Evolutionary conservation across 1,140 invertebrate genomes (phyloP), one percentile per base, ranked within the genome.

Genomic region (Trachymyrmex septentrionalis): DNA sequence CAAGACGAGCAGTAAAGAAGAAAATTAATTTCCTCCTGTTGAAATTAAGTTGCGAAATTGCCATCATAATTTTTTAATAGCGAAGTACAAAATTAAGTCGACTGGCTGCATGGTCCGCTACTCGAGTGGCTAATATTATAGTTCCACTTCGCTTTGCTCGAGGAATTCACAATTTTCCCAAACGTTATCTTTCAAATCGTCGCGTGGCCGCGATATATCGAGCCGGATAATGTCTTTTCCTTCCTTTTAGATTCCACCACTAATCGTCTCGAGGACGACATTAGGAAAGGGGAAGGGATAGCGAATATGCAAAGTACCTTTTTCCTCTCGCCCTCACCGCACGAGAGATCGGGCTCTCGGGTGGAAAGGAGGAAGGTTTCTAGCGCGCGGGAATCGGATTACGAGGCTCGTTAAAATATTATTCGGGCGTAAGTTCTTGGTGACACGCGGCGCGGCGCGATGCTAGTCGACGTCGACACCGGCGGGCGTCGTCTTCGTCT

Each of bases 391-490:
- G 89, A 93, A 94, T 93, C 92, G 93, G 93, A 94, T 94, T 94
- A 94, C 92, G 92, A 94, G 93, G 86, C 93, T 94, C 93, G 93
- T 94, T 94, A 94, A 94, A 94, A 94, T 94, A 94, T 94, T 94
- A 94, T 92, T 92, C 91, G 86, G 91, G 91, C 93, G 91, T 93
- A 93, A 93, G 92, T 94, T 94, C 93, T 93, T 92, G 92, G 93
- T 93, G 93, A 94, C 93, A 94, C 92, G 92, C 93, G 92, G 93
- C 92, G 92, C 91, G 91, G 87, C 80, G 38, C 93, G 92, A 92
- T 92, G 91, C 92, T 92, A 87, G 91, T 92, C 92, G 91, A 88
- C 73, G 61, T 71, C 72, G 72, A 73, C 78, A 73, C 87, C 89
- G 85, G 88, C 90, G 90, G 91, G 88, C 90, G 90, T 80, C 90